Percentiles rank a stretch among this genome's conserved stretches.
Conservation (phyloP, 2,113 vertebrate genomes). For the Ictidomys tridecemlineatus region DNA sequence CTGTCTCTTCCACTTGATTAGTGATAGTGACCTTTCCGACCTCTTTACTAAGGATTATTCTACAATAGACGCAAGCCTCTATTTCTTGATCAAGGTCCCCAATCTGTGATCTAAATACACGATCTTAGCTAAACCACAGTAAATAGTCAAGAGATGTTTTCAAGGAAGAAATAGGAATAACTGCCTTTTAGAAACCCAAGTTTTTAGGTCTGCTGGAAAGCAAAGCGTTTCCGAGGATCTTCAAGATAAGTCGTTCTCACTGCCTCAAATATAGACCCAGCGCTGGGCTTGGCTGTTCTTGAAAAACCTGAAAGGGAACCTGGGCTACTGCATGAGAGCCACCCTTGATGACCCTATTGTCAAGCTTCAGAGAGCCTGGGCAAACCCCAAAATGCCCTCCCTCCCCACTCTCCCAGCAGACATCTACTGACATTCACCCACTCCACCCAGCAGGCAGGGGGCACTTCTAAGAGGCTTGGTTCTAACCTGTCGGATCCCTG, state of each 20-base stretch:
- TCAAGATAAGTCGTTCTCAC: not conserved
- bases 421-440: not conserved
- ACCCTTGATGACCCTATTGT: not conserved
- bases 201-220: not conserved
- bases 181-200: conserved; percentile 22
- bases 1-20: not conserved
- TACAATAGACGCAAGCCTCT: not conserved
- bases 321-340: not conserved
- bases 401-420: no score
- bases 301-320: not conserved
- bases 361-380: not conserved
- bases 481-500: not conserved
- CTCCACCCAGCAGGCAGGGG: not conserved
- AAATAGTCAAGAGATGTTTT: conserved; percentile 16
- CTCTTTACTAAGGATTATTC: conserved; percentile 5
- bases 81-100: conserved; percentile 48
- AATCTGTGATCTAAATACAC: not conserved
- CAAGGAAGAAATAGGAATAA: not conserved
- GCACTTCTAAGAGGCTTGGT: not conserved
- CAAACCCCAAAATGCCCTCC: not conserved
- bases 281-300: not conserved
- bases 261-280: not conserved
- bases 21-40: conserved; percentile 23
- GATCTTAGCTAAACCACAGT: not conserved
- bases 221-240: not conserved